Evolutionary conservation across 2,113 vertebrate species (phyloP).

Genomic region (Quiscalus mexicanus): DNA sequence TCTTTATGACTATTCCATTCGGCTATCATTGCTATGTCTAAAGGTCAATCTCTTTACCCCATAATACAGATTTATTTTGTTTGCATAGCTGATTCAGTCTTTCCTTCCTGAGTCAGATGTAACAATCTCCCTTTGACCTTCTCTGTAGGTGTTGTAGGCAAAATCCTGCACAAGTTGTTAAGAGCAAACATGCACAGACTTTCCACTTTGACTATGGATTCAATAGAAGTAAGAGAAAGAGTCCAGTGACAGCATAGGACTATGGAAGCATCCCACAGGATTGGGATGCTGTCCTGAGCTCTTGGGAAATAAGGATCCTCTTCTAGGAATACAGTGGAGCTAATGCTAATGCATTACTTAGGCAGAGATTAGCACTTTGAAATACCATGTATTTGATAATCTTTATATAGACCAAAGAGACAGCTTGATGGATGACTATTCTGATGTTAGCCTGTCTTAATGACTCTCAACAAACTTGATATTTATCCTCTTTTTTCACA

Average conservation of each 20-base stretch:
- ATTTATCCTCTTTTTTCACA: not conserved
- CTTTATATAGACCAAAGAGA: not conserved
- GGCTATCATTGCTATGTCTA: conserved; percentile 12
- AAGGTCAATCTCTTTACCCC: conserved; percentile 37
- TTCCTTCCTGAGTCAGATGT: conserved; percentile 22
- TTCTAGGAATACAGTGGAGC: not conserved
- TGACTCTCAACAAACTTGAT: not conserved
- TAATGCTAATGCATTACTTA: not conserved
- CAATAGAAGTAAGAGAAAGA: not conserved
- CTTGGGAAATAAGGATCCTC: not conserved
- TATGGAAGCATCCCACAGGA: not conserved
- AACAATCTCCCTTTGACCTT: conserved; percentile 38
- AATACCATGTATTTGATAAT: not conserved
- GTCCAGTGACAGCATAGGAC: not conserved
- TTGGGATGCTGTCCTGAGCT: not conserved
- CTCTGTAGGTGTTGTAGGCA: conserved; percentile 12
- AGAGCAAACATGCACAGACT: not conserved
- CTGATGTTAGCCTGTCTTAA: not conserved
- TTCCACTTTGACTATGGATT: conserved; percentile 30
- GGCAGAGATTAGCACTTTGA: not conserved
- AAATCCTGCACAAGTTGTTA: conserved; percentile 20
- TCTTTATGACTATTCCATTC: conserved; percentile 21
- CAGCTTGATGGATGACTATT: not conserved
- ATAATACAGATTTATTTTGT: conserved; percentile 22
- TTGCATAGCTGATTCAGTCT: conserved; percentile 52